Conservation (phyloP, 2,888 invertebrate genomes). For the Sesia bembeciformis region DNA sequence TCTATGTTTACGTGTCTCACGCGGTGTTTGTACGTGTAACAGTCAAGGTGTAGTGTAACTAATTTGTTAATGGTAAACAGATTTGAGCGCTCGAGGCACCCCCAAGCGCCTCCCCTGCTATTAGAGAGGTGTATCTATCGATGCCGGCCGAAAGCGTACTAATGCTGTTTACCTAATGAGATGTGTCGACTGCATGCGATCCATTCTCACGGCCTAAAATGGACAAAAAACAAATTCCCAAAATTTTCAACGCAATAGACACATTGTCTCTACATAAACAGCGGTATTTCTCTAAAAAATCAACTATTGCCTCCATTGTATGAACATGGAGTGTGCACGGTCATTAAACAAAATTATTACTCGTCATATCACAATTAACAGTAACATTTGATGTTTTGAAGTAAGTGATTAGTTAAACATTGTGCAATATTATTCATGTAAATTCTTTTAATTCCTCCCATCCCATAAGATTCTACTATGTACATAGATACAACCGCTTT, state of each 20-base stretch:
- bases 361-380: too few species aligned
- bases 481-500: too few species aligned
- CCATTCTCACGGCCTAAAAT: constrained; percentile 63
- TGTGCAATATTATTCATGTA: too few species aligned
- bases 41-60: not conserved
- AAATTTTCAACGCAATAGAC: constrained; percentile 61
- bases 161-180: constrained; percentile 31
- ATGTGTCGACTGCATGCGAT: constrained; percentile 51
- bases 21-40: not conserved
- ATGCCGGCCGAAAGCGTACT: not conserved
- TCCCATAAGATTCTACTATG: too few species aligned
- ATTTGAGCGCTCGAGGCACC: too few species aligned
- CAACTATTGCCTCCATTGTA: constrained; percentile 16
- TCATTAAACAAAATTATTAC: not conserved
- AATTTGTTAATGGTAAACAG: too few species aligned
- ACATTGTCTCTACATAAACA: constrained; percentile 66
- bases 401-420: too few species aligned
- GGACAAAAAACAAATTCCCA: constrained; percentile 44
- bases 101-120: not conserved
- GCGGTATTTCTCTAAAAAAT: constrained; percentile 50
- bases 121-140: not conserved
- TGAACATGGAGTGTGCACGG: constrained; percentile 23
- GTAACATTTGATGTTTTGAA: too few species aligned
- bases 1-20: not conserved
- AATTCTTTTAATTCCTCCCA: too few species aligned